A percentile compares a stretch with the other conserved stretches of the same genome.
Evolutionary conservation across 2,113 vertebrate genomes (phyloP).

Genomic region (Gorilla gorilla): DNA sequence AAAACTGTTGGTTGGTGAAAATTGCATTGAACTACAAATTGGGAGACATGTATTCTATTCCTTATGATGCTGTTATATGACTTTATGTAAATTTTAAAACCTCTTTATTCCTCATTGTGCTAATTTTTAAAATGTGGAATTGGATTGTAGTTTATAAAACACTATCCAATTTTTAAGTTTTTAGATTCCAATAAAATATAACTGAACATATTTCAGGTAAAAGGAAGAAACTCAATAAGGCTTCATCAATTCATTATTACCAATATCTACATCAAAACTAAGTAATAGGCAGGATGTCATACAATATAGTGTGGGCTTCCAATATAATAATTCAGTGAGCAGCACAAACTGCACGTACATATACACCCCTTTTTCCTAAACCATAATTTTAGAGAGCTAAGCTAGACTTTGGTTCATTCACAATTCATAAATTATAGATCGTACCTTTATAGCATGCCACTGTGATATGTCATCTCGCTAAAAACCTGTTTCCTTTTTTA

Average conservation of each 20-base stretch:
- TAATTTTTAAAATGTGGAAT: background rate
- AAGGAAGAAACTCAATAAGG: background rate
- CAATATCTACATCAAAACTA: background rate
- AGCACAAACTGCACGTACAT: background rate
- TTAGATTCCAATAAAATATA: background rate
- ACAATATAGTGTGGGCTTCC: background rate
- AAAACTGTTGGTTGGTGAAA: background rate
- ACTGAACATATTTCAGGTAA: background rate
- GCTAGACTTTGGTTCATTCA: background rate
- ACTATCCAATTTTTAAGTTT: background rate
- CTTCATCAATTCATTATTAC: background rate
- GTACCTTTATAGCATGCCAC: background rate
- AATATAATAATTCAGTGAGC: background rate
- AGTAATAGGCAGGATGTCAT: background rate
- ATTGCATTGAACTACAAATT: background rate
- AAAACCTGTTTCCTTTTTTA: background rate
- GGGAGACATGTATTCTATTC: background rate
- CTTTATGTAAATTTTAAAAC: background rate
- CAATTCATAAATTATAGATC: background rate
- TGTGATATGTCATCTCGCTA: background rate
- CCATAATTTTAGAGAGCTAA: background rate
- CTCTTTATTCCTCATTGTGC: background rate
- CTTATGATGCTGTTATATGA: background rate
- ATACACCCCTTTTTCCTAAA: background rate
- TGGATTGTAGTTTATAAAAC: conserved; percentile 11